Evolutionary conservation across 2,113 vertebrate genomes (phyloP).

Genomic region (Mustela lutreola): DNA sequence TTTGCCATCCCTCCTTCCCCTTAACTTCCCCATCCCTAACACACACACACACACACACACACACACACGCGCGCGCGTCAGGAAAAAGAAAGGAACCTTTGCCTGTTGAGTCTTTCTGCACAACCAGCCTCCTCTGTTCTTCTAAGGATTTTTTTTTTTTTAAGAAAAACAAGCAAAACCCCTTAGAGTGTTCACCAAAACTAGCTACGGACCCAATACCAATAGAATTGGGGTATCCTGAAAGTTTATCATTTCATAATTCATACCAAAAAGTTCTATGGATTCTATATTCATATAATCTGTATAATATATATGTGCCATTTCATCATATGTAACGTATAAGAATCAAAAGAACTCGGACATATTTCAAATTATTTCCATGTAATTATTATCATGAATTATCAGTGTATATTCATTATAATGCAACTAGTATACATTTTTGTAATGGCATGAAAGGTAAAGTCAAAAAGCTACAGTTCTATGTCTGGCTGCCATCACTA

Average conservation of each 20-base stretch:
- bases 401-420: background rate
- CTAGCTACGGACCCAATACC: background rate
- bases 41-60: background rate
- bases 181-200: background rate
- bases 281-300: background rate
- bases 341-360: background rate
- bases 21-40: accelerated
- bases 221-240: background rate
- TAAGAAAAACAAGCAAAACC: slow-evolving; percentile 14
- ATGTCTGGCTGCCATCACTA: background rate
- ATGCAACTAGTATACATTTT: background rate
- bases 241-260: background rate
- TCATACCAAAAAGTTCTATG: background rate
- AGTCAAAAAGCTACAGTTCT: background rate
- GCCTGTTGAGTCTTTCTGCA: background rate
- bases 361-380: background rate
- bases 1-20: background rate
- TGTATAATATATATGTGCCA: background rate
- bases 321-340: background rate
- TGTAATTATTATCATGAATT: background rate
- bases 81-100: background rate
- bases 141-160: background rate
- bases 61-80: background rate
- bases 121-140: background rate
- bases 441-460: background rate